A percentile compares a stretch with the other conserved stretches of the same genome.
Conservation (phyloP, 2,888 invertebrate species). For the Melinaea marsaeus region DNA sequence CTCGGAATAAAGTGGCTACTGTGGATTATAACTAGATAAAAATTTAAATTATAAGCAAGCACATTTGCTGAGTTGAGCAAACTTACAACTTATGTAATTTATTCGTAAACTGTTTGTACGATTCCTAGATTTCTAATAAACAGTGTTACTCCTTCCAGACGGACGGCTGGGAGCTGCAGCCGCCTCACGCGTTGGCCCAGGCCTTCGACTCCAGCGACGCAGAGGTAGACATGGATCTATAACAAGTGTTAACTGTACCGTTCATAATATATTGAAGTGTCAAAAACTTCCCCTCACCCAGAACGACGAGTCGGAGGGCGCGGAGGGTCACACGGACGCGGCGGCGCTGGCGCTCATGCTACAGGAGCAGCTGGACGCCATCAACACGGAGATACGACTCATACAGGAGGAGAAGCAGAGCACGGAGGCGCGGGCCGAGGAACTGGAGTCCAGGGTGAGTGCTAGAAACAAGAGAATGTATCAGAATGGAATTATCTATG, state of each 20-base stretch:
- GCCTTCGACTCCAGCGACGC: conserved; percentile 94
- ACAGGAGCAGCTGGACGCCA: conserved; percentile 99
- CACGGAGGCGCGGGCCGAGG: conserved; percentile 98
- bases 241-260: too few species aligned
- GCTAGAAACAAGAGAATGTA: too few species aligned
- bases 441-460: conserved; percentile 90
- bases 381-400: conserved; percentile 97
- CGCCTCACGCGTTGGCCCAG: conserved; percentile 91
- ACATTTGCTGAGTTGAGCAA: too few species aligned
- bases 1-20: not conserved
- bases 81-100: too few species aligned
- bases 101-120: too few species aligned
- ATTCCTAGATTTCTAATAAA: too few species aligned
- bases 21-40: too few species aligned
- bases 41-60: too few species aligned
- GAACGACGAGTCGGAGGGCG: conserved; percentile 70
- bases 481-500: too few species aligned
- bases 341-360: conserved; percentile 99
- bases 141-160: conserved; percentile 41
- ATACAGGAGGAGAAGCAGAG: conserved; percentile 97
- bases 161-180: conserved; percentile 91
- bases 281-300: conserved; percentile 28
- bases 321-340: conserved; percentile 89
- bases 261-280: too few species aligned
- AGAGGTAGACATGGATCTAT: conserved; percentile 66